Percentiles rank a stretch among this genome's conserved stretches.
These are phyloP conservation scores for Pangasius djambal DNA, from an alignment of 2,797 vertebrate genomes.

Conservation along the genomic window DNA sequence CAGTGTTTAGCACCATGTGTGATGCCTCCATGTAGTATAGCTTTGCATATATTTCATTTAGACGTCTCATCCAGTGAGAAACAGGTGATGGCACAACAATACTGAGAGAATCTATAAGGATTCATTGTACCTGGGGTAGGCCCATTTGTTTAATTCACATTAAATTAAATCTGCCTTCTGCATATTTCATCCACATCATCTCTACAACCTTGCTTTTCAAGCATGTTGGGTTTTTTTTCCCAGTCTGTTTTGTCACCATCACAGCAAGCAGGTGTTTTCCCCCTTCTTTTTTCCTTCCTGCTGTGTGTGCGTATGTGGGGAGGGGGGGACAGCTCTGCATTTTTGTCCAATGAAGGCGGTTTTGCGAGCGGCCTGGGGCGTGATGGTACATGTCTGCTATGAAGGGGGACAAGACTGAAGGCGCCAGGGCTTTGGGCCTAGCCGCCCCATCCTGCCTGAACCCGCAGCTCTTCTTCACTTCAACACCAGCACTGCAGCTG, in stretches of 20 bases:
- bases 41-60: background rate
- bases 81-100: background rate
- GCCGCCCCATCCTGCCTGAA: conserved; percentile 80
- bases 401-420: conserved; percentile 98
- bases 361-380: conserved; percentile 81
- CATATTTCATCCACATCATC: background rate
- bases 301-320: background rate
- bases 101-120: background rate
- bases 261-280: conserved; percentile 64
- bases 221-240: background rate
- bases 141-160: background rate
- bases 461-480: conserved; percentile 70
- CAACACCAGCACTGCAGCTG: conserved; percentile 80
- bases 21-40: background rate
- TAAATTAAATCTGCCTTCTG: background rate
- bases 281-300: conserved; percentile 33
- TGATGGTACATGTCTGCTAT: conserved; percentile 96
- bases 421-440: conserved; percentile 91
- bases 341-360: conserved; percentile 81
- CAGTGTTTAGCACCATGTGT: background rate
- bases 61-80: background rate
- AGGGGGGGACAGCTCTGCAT: conserved; percentile 58
- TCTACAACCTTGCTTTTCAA: no score
- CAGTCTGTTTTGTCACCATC: conserved; percentile 28
- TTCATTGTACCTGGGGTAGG: background rate